Evolutionary conservation across 2,797 vertebrate species (phyloP).

Genomic region (Avahi laniger): DNA sequence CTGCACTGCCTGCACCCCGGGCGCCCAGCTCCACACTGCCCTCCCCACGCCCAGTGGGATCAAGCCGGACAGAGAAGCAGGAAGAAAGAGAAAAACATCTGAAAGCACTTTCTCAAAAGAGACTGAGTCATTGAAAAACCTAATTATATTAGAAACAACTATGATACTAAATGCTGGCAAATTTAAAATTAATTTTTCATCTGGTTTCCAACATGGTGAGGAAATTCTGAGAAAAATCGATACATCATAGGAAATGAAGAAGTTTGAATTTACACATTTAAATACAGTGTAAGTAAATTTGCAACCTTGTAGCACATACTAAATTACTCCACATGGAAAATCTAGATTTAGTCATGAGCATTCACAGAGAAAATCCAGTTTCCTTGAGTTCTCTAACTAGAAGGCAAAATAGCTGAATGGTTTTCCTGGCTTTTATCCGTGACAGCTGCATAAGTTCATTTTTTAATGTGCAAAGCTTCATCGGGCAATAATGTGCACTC

Average conservation of each 20-base stretch:
- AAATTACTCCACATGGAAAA: constrained; percentile 33
- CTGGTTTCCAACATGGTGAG: not conserved
- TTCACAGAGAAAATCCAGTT: not conserved
- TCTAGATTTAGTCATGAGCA: not conserved
- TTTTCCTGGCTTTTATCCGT: not conserved
- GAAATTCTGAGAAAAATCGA: not conserved
- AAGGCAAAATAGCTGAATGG: not conserved
- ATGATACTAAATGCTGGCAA: not conserved
- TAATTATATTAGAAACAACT: not conserved
- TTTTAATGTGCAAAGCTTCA: not conserved
- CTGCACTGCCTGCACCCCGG: rapidly evolving
- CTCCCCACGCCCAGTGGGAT: not conserved
- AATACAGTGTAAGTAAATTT: not conserved
- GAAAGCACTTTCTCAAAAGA: not conserved
- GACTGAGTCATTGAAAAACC: not conserved
- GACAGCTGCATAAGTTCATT: not conserved
- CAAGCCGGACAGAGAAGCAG: not conserved
- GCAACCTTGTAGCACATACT: not conserved
- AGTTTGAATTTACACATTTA: not conserved
- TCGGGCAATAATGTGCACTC: not conserved
- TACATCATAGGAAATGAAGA: not conserved
- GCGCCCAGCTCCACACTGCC: not conserved
- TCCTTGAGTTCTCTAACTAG: not conserved
- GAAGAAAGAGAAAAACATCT: not conserved
- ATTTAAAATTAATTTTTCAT: not conserved